Base-by-base conservation (phyloP, 2,797 vertebrate species). In the Tachyglossus aculeatus region DNA sequence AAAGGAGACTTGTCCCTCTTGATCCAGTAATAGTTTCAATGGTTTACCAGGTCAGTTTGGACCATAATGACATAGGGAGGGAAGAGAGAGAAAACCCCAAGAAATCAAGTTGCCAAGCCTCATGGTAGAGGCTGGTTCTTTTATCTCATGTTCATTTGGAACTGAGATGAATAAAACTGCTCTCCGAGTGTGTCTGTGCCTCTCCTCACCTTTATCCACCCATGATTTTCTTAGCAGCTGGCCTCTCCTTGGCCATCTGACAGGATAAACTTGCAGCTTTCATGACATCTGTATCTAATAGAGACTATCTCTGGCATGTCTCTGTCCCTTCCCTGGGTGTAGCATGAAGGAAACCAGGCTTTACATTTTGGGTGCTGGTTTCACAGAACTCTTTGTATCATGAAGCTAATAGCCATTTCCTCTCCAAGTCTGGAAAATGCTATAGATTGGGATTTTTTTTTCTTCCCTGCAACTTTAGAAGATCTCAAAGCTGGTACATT, bases 191-290 rank as follows among this genome's bases (percentile, higher is more conserved):
- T 45, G 74, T 82, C 69, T 80, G 74, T 55, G 44, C 68, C 68
- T 74, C 47, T 63, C 47, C 54, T 74, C 69, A 78, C 73, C 60
- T 64, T 61, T 60, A 41, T 76, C 22, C 53, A 36, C 37, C 58
- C 68, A 7, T 83, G 83, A 80, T 77, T 83, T 83, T 71, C 68
- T 69, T 67, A 83, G 60, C 85, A 82, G 78, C 81, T 85, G 83
- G 74, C 64, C 68, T 70, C 55, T 10, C 39, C 0, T 15, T 41
- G 69, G 60, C 57, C 31, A 22, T 43, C 31, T 40, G 40, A 50
- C 50, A 71, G 71, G 43, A 64, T 54, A 55, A 74, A 50, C 68
- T 63, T 19, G 51, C 59, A 78, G 36, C 54, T 69, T 55, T n/a
- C 15, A 7, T 60, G 71, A 83, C 83, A 83, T 87, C 85, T 85